Evolutionary conservation across 2,113 vertebrate species (phyloP).

Genomic region (Butorides virescens): DNA sequence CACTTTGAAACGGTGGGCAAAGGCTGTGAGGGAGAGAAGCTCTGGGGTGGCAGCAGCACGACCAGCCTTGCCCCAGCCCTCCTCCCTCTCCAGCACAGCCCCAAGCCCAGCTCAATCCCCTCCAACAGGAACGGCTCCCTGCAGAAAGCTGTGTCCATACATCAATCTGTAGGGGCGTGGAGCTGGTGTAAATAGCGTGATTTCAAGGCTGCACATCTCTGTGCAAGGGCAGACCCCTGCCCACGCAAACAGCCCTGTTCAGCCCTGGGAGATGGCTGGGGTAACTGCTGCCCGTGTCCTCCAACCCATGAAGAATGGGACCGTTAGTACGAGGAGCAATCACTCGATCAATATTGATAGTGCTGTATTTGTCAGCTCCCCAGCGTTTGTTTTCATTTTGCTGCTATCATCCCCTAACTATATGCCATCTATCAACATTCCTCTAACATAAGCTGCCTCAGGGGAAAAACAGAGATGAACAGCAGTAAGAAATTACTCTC

Average conservation of each 20-base stretch:
- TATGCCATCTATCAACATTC: background rate
- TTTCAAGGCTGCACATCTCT: background rate
- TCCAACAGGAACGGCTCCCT: background rate
- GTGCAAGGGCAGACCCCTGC: background rate
- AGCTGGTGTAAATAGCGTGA: background rate
- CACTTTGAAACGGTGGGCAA: background rate
- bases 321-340: background rate
- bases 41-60: background rate
- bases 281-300: background rate
- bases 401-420: background rate
- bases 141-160: background rate
- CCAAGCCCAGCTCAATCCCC: background rate
- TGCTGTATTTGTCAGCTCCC: background rate
- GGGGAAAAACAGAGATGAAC: background rate
- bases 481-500: background rate
- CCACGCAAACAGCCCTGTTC: background rate
- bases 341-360: background rate
- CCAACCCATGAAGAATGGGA: background rate
- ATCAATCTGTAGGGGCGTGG: fast-evolving
- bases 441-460: background rate
- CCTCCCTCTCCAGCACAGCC: background rate
- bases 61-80: background rate
- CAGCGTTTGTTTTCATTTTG: background rate
- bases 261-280: background rate
- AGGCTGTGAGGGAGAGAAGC: background rate